Base-by-base conservation (phyloP, 2,888 invertebrate species). In the Syrista parreyssii region DNA sequence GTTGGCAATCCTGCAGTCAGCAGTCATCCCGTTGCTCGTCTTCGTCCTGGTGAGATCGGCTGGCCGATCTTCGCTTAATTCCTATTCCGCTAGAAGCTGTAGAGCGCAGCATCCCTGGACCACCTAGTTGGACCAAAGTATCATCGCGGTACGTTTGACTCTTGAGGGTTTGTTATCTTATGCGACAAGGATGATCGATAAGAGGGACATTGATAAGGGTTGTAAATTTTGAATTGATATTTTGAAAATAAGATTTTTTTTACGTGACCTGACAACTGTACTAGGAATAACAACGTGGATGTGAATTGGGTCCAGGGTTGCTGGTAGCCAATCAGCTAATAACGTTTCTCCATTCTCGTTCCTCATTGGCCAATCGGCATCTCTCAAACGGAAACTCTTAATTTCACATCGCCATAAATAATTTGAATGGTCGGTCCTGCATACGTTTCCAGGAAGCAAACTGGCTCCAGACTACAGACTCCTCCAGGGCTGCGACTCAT, bases 331-430 rank as follows among this genome's bases (percentile, higher is more conserved):
- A 55, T 55, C 40, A 23, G 0, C 40, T 4, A 15, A 23, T 15
- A 15, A 4, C 55, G 9, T 55, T 23, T 6, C 15, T 23, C 23
- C 9, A 55, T 55, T 9, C 55, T 23, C 23, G 55, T 23, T 55
- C 55, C 55, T 55, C 23, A 23, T 23, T 31, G 32, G 11, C 33
- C 30, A 12, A 71, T 88, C 82, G 87, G 84, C 86, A 85, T 85
- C 86, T 85, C 87, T 88, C 88, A 83, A 86, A 87, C 86, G 84
- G 86, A 80, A 88, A 86, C 89, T 90, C 89, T 90, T 90, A 90
- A 90, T 90, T 90, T 90, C 90, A 87, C 89, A 90, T 89, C 89
- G 90, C 90, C 90, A 90, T 90, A 90, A 90, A 90, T 90, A 90
- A 90, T 90, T 90, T 89, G 89, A 89, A 23, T 89, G 89, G 89